Percentiles rank a stretch among this genome's conserved stretches.
phyloP scores from a whole-genome alignment of 2,113 vertebrate genomes.

The Plectropomus leopardus region DNA sequence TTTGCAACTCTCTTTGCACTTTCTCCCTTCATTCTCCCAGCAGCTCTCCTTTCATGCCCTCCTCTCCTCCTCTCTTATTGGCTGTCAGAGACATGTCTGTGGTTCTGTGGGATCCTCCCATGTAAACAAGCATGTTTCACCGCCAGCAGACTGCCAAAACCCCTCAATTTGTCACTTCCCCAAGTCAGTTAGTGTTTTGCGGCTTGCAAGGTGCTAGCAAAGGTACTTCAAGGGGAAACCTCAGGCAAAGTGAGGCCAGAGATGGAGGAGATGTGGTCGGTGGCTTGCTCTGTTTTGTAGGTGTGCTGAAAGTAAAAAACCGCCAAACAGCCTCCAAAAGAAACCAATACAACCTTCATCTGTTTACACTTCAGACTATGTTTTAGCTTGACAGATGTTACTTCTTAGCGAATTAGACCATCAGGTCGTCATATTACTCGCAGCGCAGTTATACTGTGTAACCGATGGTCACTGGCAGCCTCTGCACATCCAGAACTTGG shows the following conservation, averaged over 20 bases:
- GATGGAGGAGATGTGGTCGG: constrained; percentile 77
- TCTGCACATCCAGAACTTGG: constrained; percentile 59
- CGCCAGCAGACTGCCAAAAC: constrained; percentile 77
- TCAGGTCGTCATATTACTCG: constrained; percentile 46
- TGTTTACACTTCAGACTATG: constrained; percentile 58
- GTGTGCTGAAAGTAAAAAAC: constrained; percentile 73
- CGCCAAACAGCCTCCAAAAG: constrained; percentile 51
- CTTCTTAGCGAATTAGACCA: constrained; percentile 34
- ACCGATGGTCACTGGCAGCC: constrained; percentile 56
- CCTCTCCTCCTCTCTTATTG: constrained; percentile 48
- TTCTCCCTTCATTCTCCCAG: constrained; percentile 26
- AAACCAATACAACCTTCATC: constrained; percentile 54
- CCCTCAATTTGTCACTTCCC: constrained; percentile 82
- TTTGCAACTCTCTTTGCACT: neutral
- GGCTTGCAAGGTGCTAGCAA: constrained; percentile 79
- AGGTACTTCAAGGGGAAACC: constrained; percentile 77
- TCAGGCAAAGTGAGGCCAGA: constrained; percentile 69
- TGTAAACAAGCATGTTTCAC: constrained; percentile 80
- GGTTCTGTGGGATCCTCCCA: constrained; percentile 80
- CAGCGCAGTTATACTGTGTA: constrained; percentile 30
- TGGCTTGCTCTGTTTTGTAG: constrained; percentile 68
- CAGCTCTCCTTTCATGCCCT: constrained; percentile 20
- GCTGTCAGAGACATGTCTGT: constrained; percentile 67
- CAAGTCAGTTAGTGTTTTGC: constrained; percentile 77
- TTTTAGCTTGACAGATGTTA: constrained; percentile 59